Percentiles rank a stretch among this genome's conserved stretches.
phyloP scores from a whole-genome alignment of 2,888 invertebrate genomes.

The Athrips mouffetella region DNA sequence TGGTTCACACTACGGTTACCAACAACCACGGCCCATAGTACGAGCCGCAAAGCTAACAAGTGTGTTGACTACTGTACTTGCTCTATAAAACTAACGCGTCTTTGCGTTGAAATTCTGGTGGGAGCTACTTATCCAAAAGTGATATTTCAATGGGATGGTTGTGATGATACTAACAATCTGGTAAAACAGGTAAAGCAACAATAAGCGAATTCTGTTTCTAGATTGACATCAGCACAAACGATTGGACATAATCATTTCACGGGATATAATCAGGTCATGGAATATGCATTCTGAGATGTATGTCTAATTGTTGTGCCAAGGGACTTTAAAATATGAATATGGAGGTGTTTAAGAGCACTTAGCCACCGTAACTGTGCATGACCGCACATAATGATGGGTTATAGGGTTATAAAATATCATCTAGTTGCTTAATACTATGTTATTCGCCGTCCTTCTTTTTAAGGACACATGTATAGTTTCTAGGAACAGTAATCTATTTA shows the following conservation, averaged over 20 bases:
- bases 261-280: neutral
- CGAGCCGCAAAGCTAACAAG: too few relatives aligned
- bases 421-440: conserved; percentile 20
- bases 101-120: too few relatives aligned
- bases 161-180: too few relatives aligned
- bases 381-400: neutral
- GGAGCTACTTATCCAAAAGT: too few relatives aligned
- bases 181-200: too few relatives aligned
- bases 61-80: too few relatives aligned
- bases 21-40: too few relatives aligned
- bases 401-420: conserved; percentile 3
- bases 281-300: conserved; percentile 3
- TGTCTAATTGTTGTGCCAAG: conserved; percentile 10
- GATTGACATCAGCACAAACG: too few relatives aligned
- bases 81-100: neutral
- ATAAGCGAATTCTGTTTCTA: too few relatives aligned
- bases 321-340: conserved; percentile 2
- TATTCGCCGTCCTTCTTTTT: neutral
- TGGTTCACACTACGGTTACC: too few relatives aligned
- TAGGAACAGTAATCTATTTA: too few relatives aligned
- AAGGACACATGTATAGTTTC: neutral
- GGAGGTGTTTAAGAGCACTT: conserved; percentile 4
- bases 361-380: conserved; percentile 6
- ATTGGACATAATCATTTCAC: neutral
- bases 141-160: too few relatives aligned